Evolutionary conservation across 2,888 invertebrate genomes (phyloP), one percentile per base, ranked within the genome.

Genomic region (Volucella zonaria): DNA sequence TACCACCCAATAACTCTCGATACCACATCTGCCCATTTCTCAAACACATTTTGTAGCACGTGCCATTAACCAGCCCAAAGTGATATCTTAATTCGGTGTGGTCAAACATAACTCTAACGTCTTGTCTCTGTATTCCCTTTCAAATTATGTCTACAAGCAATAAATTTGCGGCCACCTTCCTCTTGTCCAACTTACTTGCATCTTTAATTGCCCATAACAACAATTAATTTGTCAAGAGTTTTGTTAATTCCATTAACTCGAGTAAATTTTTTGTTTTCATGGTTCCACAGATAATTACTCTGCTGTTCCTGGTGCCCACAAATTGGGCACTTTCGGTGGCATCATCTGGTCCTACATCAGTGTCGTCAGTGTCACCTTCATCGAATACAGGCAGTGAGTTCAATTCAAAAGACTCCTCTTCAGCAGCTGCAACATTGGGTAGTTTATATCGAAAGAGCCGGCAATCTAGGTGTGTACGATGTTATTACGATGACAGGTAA

Each of bases 401-500:
- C 6, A 15, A 31, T 11, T n/a, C 82, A 8, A 82, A 87, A 56
- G 51, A 78, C 40, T 56, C 31, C 1, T 6, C 31, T 31, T 31
- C 74, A 49, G 75, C 86, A 8, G 71, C 76, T 54, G 77, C 87
- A 1, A 80, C 88, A 2, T 82, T 91, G 14, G 91, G 89, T 49
- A 87, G 88, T 0, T 87, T 89, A 62, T 88, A 89, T 56, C 89
- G 89, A 31, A 90, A 89, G 86, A 89, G 89, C 71, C 88, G 91
- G 2, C 91, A 91, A 74, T 90, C 90, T 10, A 89, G 91, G 47
- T 91, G 91, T 87, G 90, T 90, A 51, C 89, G 90, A 42, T 91
- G 91, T 87, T 90, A 91, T 87, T 90, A 91, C 61, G 92, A 92
- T 80, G 91, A 91, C 85, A 90, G 90, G 86, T 91, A 86, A 73